Percentiles rank a stretch among this genome's conserved stretches.
Conservation (phyloP, 2,797 vertebrate species). For the Uromys caudimaculatus region DNA sequence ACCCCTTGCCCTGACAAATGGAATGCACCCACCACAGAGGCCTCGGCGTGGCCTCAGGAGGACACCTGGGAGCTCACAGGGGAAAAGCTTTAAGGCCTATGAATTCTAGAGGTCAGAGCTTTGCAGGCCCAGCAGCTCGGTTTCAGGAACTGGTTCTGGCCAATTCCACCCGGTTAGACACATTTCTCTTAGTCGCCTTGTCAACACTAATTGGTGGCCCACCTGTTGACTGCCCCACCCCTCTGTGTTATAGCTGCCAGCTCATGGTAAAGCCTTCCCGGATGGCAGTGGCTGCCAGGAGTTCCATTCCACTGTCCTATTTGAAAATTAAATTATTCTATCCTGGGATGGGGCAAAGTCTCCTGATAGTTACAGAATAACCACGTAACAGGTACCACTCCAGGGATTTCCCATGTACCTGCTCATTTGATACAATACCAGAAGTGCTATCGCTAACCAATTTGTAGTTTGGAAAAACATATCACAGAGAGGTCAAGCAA, state of each 20-base stretch:
- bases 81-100: not conserved
- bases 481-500: not conserved
- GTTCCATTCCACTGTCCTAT: not conserved
- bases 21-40: constrained; percentile 50
- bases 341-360: not conserved
- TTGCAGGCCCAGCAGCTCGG: not conserved
- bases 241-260: fast-evolving
- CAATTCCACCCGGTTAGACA: not conserved
- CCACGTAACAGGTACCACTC: fast-evolving
- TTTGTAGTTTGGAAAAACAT: not conserved
- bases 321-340: not conserved
- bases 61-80: constrained; percentile 34
- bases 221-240: no score
- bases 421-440: fast-evolving
- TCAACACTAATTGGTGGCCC: not conserved
- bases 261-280: fast-evolving
- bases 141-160: not conserved
- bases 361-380: fast-evolving
- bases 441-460: not conserved
- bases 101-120: not conserved
- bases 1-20: constrained; percentile 66
- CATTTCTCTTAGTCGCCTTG: not conserved
- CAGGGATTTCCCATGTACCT: not conserved
- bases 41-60: not conserved
- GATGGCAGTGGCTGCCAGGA: fast-evolving